Percentiles rank a stretch among this genome's conserved stretches.
phyloP scores from a whole-genome alignment of 1,140 invertebrate species.

The Bombus terrestris region DNA sequence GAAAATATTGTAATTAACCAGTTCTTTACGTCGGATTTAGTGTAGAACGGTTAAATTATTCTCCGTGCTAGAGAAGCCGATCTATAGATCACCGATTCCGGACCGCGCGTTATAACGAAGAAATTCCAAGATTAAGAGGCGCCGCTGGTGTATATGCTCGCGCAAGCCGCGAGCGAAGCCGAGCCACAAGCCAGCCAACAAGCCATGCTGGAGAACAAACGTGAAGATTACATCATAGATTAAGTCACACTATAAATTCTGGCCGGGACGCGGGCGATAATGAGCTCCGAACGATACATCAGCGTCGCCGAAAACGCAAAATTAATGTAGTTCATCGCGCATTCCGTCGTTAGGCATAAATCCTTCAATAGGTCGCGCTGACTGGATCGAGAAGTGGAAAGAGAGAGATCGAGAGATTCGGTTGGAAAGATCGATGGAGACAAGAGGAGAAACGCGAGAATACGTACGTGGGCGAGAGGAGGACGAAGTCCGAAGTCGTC shows the following conservation, averaged over 20 bases:
- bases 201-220: constrained; percentile 44
- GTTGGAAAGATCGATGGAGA: constrained; percentile 14
- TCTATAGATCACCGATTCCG: constrained; percentile 62
- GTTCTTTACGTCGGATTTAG: not conserved
- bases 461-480: constrained; percentile 32
- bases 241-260: constrained; percentile 66
- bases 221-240: constrained; percentile 68
- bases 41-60: constrained; percentile 32
- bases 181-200: not conserved
- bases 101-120: constrained; percentile 57
- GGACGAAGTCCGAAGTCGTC: not conserved
- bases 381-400: constrained; percentile 26
- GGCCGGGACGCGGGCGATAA: constrained; percentile 59
- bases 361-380: constrained; percentile 51
- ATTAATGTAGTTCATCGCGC: constrained; percentile 65
- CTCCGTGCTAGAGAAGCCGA: constrained; percentile 24
- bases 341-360: constrained; percentile 57
- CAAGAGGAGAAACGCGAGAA: constrained; percentile 8
- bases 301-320: constrained; percentile 66
- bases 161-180: not conserved
- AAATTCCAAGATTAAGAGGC: constrained; percentile 67
- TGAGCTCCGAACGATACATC: constrained; percentile 63
- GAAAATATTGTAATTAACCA: constrained; percentile 32
- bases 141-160: constrained; percentile 43
- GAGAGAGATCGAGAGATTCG: not conserved